Conservation (phyloP, 1,140 invertebrate genomes). For the Rhyacophila brunnea region DNA sequence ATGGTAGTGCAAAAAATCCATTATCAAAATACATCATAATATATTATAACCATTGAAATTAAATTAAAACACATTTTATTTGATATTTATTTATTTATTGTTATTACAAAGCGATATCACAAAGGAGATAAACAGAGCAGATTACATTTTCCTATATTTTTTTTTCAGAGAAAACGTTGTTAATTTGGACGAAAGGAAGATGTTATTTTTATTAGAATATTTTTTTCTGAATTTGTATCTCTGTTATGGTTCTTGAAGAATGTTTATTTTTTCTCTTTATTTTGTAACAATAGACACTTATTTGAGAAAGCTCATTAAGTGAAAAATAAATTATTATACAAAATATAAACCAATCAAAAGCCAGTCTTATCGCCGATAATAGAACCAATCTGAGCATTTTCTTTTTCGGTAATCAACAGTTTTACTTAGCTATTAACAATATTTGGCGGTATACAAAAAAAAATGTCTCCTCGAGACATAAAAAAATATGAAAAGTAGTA, state of each 20-base stretch:
- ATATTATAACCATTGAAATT: not conserved
- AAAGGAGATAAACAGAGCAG: conserved; percentile 32
- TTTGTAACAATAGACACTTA: not conserved
- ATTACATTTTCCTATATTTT: conserved; percentile 35
- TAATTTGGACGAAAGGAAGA: not conserved
- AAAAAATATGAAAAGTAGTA: conserved; percentile 19
- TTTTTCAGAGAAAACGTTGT: conserved; percentile 17
- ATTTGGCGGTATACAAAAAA: conserved; percentile 17
- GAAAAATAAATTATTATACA: conserved; percentile 27
- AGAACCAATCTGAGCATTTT: conserved; percentile 20
- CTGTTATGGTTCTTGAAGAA: not conserved
- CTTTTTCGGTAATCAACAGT: conserved; percentile 10
- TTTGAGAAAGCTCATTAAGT: not conserved
- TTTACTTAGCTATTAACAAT: conserved; percentile 22
- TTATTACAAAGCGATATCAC: conserved; percentile 36
- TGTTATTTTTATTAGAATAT: no score
- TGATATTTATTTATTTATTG: conserved; percentile 25
- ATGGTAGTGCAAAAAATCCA: no score
- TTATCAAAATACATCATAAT: not conserved
- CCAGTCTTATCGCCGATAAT: conserved; percentile 17
- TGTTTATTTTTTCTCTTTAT: conserved; percentile 1
- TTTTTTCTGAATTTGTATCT: not conserved
- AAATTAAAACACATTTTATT: conserved; percentile 2
- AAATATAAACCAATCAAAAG: conserved; percentile 18
- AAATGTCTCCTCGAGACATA: conserved; percentile 22